These are phyloP conservation scores for Pitangus sulphuratus DNA, from an alignment of 2,797 vertebrate species.

Conservation along the genomic window DNA sequence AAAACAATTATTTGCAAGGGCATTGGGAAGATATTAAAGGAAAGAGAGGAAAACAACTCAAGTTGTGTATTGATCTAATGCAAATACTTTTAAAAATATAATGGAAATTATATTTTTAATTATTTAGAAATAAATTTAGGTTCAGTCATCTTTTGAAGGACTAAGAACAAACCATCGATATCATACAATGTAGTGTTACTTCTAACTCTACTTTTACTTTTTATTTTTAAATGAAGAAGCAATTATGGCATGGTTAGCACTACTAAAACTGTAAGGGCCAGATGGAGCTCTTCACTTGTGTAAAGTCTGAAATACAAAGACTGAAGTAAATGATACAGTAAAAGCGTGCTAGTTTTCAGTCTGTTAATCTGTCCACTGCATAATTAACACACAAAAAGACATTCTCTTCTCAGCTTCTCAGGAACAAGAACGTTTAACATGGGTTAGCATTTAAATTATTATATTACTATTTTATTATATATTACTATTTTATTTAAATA, in stretches of 20 bases:
- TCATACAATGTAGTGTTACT: neutral
- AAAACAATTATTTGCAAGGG: neutral
- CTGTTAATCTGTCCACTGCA: neutral
- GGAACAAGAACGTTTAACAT: neutral
- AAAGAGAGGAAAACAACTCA: neutral
- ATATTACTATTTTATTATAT: neutral
- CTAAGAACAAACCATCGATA: neutral
- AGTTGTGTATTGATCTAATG: neutral
- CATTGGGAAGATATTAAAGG: neutral
- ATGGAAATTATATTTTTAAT: neutral
- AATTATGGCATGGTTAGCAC: neutral
- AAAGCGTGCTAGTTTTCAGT: constrained; percentile 3
- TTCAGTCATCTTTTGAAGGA: neutral
- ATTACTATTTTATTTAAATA: neutral
- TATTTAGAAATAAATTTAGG: neutral
- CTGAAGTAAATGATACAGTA: neutral
- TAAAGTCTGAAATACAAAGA: constrained; percentile 11
- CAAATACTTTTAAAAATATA: neutral
- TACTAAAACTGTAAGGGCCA: neutral
- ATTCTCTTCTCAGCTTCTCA: neutral
- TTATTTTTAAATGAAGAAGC: neutral
- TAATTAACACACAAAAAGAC: neutral
- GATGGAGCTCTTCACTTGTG: neutral
- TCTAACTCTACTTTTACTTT: neutral
- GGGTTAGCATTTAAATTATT: neutral